These are phyloP conservation scores for Hartigia nigra DNA, from an alignment of 2,888 invertebrate species.

Conservation along the genomic window DNA sequence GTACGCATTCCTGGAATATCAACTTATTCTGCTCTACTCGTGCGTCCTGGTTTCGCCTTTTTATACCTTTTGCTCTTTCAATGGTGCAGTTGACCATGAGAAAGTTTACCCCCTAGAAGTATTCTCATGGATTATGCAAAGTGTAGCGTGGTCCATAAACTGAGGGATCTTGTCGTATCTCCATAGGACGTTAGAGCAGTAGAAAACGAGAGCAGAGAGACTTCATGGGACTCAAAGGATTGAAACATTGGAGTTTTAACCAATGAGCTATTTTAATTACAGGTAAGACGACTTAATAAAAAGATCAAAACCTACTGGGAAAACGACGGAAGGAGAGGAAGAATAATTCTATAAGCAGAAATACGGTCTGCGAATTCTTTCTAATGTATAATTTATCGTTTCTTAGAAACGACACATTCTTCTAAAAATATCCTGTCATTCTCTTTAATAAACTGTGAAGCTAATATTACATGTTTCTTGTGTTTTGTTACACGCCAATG, in stretches of 20 bases:
- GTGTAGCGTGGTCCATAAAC: background rate
- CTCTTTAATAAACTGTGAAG: background rate
- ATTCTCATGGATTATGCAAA: background rate
- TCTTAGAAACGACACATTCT: background rate
- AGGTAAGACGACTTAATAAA: background rate
- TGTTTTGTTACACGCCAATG: background rate
- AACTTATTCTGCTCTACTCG: background rate
- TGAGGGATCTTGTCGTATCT: background rate
- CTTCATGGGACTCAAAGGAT: background rate
- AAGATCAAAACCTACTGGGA: too few relatives aligned
- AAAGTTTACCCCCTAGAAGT: background rate
- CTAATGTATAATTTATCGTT: background rate
- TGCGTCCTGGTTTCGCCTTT: background rate
- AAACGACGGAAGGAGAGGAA: background rate
- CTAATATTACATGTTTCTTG: background rate
- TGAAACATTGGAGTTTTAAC: background rate
- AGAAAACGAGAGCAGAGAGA: background rate
- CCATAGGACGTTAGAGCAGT: background rate
- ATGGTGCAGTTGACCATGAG: background rate
- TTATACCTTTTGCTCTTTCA: background rate
- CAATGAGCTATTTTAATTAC: background rate
- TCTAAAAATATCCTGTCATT: background rate
- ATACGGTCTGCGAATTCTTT: background rate
- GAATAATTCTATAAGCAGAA: background rate
- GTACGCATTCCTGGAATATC: background rate